Conservation (phyloP, 2,888 invertebrate species). For the Strigamia maritima region DNA sequence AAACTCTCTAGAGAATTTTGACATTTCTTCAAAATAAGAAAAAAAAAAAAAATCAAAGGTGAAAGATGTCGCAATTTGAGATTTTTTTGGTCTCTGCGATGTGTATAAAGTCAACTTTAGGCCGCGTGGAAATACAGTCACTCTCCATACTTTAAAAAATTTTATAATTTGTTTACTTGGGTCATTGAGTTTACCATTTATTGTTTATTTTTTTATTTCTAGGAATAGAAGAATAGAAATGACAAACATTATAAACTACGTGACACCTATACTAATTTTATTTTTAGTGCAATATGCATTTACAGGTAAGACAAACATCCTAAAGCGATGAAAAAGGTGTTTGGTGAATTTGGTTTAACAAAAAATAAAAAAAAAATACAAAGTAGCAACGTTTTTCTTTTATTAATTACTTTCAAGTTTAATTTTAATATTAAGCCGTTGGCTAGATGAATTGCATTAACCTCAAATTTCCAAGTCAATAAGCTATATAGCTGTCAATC, state of each 20-base stretch:
- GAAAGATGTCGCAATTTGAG: too few species aligned
- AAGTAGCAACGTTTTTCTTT: background rate
- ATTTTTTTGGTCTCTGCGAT: too few species aligned
- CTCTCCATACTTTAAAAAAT: too few species aligned
- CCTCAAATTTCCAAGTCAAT: conserved; percentile 8
- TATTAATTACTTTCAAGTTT: background rate
- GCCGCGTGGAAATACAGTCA: too few species aligned
- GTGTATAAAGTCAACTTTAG: too few species aligned
- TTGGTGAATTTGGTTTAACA: background rate
- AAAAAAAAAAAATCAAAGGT: background rate
- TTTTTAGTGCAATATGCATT: background rate
- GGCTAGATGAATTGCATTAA: background rate
- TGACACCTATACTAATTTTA: background rate
- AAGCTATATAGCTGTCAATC: background rate
- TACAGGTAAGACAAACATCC: background rate
- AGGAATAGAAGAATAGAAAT: background rate
- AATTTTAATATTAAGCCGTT: background rate
- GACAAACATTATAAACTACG: background rate
- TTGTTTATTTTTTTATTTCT: background rate
- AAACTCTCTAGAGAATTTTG: background rate
- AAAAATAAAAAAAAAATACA: background rate
- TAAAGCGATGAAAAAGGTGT: too few species aligned
- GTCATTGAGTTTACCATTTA: background rate
- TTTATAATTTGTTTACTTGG: too few species aligned
- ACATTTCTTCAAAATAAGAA: background rate